phyloP scores from a whole-genome alignment of 2,113 vertebrate genomes.

The Crocuta crocuta region DNA sequence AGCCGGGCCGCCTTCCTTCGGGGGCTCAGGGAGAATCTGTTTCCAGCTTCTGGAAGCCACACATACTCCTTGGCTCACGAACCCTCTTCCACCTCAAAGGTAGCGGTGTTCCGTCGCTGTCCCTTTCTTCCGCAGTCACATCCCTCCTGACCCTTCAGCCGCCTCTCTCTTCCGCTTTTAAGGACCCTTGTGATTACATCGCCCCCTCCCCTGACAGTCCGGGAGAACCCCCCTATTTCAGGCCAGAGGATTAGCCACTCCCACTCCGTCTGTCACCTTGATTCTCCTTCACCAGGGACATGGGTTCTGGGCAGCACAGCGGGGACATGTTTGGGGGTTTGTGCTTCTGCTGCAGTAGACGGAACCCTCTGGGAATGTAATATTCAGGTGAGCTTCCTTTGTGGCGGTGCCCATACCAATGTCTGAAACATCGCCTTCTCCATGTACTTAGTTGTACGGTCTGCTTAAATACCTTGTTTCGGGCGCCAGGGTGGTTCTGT shows the following conservation, averaged over 20 bases:
- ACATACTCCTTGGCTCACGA: background rate
- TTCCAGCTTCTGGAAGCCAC: background rate
- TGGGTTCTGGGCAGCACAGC: background rate
- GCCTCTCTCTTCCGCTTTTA: background rate
- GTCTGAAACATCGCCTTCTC: background rate
- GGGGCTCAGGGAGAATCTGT: background rate
- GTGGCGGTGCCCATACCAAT: background rate
- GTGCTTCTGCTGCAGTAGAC: background rate
- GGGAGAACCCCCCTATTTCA: background rate
- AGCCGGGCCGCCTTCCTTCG: background rate
- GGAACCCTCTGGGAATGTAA: background rate
- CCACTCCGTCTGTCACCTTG: background rate
- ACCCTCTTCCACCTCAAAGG: background rate
- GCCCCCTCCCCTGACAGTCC: background rate
- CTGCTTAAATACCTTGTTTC: background rate
- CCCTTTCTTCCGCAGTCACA: background rate
- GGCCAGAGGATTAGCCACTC: background rate
- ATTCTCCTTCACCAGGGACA: background rate
- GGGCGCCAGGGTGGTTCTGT: too few relatives aligned
- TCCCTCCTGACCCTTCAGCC: background rate
- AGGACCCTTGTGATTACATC: background rate
- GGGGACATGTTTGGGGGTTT: background rate
- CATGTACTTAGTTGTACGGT: background rate
- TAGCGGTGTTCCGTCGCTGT: fast-evolving
- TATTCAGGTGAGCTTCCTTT: background rate